phyloP scores from a whole-genome alignment of 1,140 invertebrate species.

The Tetragnatha versicolor region DNA sequence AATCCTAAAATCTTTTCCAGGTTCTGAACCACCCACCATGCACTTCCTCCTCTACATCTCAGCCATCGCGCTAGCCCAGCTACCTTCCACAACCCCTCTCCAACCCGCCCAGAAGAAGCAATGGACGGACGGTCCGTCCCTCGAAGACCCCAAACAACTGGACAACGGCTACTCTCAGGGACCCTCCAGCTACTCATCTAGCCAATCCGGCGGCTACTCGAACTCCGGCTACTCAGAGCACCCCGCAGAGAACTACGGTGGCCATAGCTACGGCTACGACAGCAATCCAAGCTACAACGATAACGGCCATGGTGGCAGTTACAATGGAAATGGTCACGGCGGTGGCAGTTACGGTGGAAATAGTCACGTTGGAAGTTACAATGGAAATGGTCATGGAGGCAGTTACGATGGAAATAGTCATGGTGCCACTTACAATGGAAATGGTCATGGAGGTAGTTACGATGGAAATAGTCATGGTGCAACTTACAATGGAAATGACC shows the following conservation, averaged over 20 bases:
- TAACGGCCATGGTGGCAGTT: not conserved
- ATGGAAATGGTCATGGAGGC: not conserved
- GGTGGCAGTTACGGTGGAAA: not conserved
- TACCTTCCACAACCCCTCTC: too few relatives aligned
- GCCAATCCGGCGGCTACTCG: not conserved
- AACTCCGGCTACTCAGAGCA: not conserved
- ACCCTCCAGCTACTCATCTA: not conserved
- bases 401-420: not conserved
- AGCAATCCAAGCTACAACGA: not conserved
- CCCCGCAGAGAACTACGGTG: not conserved
- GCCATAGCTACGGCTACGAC: not conserved
- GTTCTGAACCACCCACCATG: not conserved
- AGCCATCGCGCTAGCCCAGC: too few relatives aligned
- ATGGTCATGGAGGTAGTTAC: not conserved
- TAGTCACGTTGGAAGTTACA: not conserved
- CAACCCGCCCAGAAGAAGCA: not conserved
- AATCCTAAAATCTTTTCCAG: not conserved
- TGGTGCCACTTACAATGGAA: not conserved
- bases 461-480: not conserved
- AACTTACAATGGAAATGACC: not conserved
- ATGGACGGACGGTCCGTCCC: not conserved
- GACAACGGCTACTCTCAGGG: not conserved
- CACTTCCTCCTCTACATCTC: not conserved
- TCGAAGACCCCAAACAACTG: not conserved
- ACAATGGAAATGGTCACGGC: not conserved